These are phyloP conservation scores for Rhopilema esculentum DNA, from an alignment of 30 jellyfish, hydroid and myxozoan genomes.

Conservation along the genomic window DNA sequence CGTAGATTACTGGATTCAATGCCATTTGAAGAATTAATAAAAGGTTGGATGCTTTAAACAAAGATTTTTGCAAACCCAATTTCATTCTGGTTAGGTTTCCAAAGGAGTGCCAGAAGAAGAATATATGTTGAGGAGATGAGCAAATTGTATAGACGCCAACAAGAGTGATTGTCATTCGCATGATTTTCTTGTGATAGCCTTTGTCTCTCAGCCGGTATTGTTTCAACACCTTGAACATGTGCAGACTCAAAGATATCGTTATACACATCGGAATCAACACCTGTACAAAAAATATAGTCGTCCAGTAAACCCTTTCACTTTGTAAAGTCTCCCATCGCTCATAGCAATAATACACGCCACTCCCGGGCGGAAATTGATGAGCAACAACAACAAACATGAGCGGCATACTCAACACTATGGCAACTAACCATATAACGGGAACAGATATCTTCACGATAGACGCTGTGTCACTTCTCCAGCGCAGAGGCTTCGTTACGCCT, in stretches of 20 bases:
- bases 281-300: constrained; percentile 39
- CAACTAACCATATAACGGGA: constrained; percentile 69
- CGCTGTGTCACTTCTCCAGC: constrained; percentile 65
- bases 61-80: not conserved
- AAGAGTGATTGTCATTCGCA: constrained; percentile 47
- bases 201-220: not conserved
- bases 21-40: constrained; percentile 49
- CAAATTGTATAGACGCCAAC: constrained; percentile 58
- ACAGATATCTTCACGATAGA: constrained; percentile 37
- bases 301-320: constrained; percentile 51
- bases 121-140: constrained; percentile 62
- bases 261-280: constrained; percentile 36
- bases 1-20: constrained; percentile 62
- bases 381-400: constrained; percentile 50
- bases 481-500: constrained; percentile 68
- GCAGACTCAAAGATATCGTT: constrained; percentile 4
- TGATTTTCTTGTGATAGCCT: constrained; percentile 22
- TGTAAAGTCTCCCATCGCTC: constrained; percentile 35
- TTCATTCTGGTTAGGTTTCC: constrained; percentile 14
- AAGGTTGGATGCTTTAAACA: constrained; percentile 35
- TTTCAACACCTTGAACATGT: constrained; percentile 19
- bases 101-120: constrained; percentile 52
- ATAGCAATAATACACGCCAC: constrained; percentile 48
- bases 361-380: constrained; percentile 27
- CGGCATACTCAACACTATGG: constrained; percentile 55